A percentile compares a stretch with the other conserved stretches of the same genome.
These are phyloP conservation scores for Coreius guichenoti DNA, from an alignment of 2,797 vertebrate genomes.

Conservation along the genomic window DNA sequence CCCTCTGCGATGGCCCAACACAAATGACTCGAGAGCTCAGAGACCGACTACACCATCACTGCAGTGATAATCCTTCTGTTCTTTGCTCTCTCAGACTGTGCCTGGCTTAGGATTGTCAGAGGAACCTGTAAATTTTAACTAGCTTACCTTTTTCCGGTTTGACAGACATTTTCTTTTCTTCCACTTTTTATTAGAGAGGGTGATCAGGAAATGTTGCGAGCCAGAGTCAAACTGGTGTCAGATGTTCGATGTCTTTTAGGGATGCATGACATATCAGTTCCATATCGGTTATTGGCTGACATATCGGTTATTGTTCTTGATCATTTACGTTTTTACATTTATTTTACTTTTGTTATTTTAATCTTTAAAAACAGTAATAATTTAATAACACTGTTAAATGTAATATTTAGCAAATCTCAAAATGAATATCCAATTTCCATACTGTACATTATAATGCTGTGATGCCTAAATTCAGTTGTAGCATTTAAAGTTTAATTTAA, in stretches of 20 bases:
- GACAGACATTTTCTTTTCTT: background rate
- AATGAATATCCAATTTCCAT: background rate
- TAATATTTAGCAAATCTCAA: background rate
- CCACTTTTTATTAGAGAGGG: background rate
- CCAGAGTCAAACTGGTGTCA: background rate
- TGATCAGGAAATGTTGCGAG: background rate
- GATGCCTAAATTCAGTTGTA: background rate
- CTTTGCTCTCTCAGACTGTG: background rate
- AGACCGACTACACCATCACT: background rate
- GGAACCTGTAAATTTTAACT: background rate
- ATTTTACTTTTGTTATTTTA: background rate
- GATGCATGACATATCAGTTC: background rate
- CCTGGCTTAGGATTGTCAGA: background rate
- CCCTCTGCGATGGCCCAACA: background rate
- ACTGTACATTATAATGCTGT: background rate
- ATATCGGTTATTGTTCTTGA: background rate
- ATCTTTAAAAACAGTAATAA: background rate
- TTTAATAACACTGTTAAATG: background rate
- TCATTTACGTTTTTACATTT: background rate
- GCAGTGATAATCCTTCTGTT: conserved; percentile 16
- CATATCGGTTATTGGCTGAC: background rate
- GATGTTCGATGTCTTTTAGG: background rate
- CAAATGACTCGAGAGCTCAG: conserved; percentile 29
- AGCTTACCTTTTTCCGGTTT: background rate
- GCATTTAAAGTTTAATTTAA: background rate